Conservation (phyloP, 1,140 invertebrate genomes). For the Procambarus virginalis region DNA sequence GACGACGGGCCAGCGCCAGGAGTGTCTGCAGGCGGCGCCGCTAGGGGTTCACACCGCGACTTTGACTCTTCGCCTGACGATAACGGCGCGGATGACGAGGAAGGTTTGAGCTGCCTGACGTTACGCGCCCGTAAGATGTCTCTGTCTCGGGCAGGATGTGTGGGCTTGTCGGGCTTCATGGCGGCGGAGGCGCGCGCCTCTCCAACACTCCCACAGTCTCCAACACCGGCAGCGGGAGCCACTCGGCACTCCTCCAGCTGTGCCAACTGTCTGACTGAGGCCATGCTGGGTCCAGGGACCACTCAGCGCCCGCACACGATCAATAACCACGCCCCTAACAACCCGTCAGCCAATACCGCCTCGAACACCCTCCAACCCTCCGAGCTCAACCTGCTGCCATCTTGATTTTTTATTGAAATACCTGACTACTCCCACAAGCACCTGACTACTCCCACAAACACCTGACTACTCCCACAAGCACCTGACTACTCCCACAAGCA, state of each 20-base stretch:
- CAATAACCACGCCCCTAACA: conserved; percentile 47
- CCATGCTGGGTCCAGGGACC: conserved; percentile 19
- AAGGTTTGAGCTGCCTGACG: conserved; percentile 28
- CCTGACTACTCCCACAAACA: too few species aligned
- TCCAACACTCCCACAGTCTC: background rate
- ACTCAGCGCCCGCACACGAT: conserved; percentile 51
- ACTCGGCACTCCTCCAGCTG: conserved; percentile 25
- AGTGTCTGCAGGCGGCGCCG: background rate
- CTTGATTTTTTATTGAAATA: background rate
- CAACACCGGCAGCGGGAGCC: background rate
- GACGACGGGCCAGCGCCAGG: background rate
- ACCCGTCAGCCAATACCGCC: background rate
- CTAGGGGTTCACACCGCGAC: background rate
- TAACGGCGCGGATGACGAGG: background rate
- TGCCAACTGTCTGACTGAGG: conserved; percentile 48
- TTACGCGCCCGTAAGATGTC: conserved; percentile 43
- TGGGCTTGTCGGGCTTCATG: conserved; percentile 55
- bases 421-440: too few species aligned
- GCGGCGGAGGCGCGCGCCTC: background rate
- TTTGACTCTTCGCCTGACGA: background rate
- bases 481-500: too few species aligned
- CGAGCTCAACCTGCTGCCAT: conserved; percentile 25
- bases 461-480: too few species aligned
- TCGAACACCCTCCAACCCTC: background rate
- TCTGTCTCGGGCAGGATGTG: conserved; percentile 30